Evolutionary conservation across 2,797 vertebrate genomes (phyloP).

Genomic region (Neomorphus geoffroyi): DNA sequence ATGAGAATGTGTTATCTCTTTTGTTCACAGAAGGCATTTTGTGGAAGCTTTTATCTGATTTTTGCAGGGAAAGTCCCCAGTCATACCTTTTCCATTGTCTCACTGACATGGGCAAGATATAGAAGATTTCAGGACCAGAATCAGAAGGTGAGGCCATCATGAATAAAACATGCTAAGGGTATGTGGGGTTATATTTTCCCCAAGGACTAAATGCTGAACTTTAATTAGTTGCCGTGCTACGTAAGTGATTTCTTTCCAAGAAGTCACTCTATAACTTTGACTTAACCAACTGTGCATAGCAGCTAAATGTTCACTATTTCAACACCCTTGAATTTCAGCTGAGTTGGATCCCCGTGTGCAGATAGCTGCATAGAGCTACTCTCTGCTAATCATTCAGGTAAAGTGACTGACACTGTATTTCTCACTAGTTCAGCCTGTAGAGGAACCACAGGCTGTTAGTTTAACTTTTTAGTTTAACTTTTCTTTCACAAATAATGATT

Average conservation of each 20-base stretch:
- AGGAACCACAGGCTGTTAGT: not conserved
- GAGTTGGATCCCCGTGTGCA: not conserved
- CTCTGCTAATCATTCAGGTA: not conserved
- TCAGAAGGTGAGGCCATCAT: not conserved
- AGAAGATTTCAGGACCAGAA: not conserved
- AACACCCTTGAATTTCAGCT: not conserved
- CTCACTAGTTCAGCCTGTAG: not conserved
- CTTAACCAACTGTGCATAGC: not conserved
- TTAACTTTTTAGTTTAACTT: not conserved
- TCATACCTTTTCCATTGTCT: not conserved
- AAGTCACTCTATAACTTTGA: not conserved
- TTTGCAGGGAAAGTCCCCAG: not conserved
- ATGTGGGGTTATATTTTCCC: not conserved
- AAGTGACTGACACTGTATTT: not conserved
- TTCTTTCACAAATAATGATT: not conserved
- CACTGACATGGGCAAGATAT: not conserved
- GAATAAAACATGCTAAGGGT: not conserved
- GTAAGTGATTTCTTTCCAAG: not conserved
- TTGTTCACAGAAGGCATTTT: not conserved
- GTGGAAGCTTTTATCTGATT: not conserved
- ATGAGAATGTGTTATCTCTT: not conserved
- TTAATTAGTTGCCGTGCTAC: not conserved
- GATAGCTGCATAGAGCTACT: not conserved
- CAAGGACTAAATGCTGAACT: not conserved
- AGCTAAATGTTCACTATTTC: not conserved